phyloP scores from a whole-genome alignment of 1,140 invertebrate genomes.

The Drosophila triauraria region DNA sequence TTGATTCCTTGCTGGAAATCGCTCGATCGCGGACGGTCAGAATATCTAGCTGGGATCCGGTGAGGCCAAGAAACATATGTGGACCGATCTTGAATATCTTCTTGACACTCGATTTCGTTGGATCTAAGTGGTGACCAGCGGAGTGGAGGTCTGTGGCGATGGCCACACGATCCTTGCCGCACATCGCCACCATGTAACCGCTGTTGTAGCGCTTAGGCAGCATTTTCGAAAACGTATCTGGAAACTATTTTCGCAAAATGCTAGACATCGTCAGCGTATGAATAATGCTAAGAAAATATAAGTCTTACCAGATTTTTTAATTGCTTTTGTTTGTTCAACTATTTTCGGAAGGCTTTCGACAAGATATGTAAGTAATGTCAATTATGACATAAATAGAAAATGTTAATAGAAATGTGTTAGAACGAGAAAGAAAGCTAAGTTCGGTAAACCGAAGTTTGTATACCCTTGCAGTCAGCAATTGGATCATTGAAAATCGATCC shows the following conservation, averaged over 20 bases:
- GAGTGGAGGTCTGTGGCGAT: neutral
- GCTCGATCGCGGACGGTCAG: neutral
- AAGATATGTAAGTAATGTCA: too few relatives aligned
- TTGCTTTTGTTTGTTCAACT: fast-evolving
- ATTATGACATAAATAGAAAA: neutral
- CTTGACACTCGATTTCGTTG: neutral
- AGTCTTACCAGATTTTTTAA: neutral
- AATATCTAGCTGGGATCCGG: neutral
- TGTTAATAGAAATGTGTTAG: too few relatives aligned
- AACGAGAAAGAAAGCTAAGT: too few relatives aligned
- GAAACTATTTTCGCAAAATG: neutral
- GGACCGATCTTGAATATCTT: neutral
- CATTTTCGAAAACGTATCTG: neutral
- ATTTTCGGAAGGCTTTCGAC: neutral
- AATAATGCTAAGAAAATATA: too few relatives aligned
- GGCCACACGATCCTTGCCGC: neutral
- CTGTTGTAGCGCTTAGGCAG: neutral
- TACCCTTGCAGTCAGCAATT: too few relatives aligned
- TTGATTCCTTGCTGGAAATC: neutral
- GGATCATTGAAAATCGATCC: too few relatives aligned
- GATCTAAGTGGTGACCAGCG: neutral
- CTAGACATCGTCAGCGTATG: too few relatives aligned
- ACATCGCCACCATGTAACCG: neutral
- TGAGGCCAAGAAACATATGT: neutral
- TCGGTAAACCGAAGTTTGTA: too few relatives aligned